Conservation (phyloP, 2,113 vertebrate species). For the Aleadryas rufinucha region DNA sequence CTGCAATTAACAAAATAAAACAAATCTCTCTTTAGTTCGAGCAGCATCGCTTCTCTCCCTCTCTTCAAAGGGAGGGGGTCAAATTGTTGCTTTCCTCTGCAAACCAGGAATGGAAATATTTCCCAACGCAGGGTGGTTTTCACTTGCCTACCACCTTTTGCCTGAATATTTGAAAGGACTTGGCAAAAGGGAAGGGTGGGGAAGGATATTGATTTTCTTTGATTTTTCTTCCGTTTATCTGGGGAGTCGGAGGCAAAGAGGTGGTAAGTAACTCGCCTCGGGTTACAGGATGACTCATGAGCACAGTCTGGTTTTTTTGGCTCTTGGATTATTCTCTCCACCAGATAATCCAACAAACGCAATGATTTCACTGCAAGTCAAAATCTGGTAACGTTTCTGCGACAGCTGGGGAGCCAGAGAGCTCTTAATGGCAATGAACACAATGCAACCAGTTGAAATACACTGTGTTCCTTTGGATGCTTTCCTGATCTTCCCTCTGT, state of each 20-base stretch:
- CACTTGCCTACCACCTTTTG: not conserved
- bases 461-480: not conserved
- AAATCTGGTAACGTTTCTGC: not conserved
- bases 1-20: slow-evolving; percentile 46
- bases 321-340: not conserved
- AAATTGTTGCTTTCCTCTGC: slow-evolving; percentile 7
- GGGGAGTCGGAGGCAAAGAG: not conserved
- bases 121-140: fast-evolving
- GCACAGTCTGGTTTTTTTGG: not conserved
- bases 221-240: not conserved
- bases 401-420: slow-evolving; percentile 6
- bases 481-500: not conserved
- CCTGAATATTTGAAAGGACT: not conserved
- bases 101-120: not conserved
- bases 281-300: not conserved
- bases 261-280: not conserved
- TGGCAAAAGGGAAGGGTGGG: not conserved
- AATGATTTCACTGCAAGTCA: not conserved
- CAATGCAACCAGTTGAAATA: not conserved
- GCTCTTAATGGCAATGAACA: not conserved
- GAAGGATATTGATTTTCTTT: not conserved
- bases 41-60: not conserved
- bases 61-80: not conserved
- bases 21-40: not conserved
- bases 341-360: not conserved